Conservation (phyloP, 2,888 invertebrate genomes). For the Polia nebulosa region DNA sequence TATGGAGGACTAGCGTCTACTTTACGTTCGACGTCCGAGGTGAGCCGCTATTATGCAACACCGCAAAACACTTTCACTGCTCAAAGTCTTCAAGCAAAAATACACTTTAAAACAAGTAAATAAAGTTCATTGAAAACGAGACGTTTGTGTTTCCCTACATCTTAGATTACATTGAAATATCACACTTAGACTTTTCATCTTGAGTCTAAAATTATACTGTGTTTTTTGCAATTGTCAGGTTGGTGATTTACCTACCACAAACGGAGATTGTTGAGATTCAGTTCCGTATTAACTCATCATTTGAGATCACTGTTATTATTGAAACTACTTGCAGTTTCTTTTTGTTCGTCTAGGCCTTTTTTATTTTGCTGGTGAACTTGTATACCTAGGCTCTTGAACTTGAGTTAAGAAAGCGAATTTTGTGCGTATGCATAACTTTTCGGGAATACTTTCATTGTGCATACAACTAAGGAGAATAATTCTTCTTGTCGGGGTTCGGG, state of each 20-base stretch:
- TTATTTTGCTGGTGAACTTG: too few species aligned
- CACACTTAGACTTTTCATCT: constrained; percentile 49
- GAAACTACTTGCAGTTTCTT: constrained; percentile 44
- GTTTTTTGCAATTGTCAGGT: constrained; percentile 51
- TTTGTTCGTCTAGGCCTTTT: constrained; percentile 40
- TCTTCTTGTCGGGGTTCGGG: too few species aligned
- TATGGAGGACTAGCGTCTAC: constrained; percentile 69
- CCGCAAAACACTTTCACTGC: constrained; percentile 85
- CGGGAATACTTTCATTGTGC: neutral
- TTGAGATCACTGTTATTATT: constrained; percentile 43
- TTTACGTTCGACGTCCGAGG: constrained; percentile 77
- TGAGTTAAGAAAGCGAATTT: constrained; percentile 6
- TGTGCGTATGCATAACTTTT: neutral
- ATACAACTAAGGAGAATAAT: too few species aligned
- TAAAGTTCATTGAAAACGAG: constrained; percentile 35
- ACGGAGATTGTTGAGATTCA: constrained; percentile 60
- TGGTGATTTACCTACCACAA: constrained; percentile 49
- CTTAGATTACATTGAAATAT: constrained; percentile 61
- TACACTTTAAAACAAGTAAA: constrained; percentile 62
- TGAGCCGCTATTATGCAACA: constrained; percentile 83
- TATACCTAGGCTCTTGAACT: too few species aligned
- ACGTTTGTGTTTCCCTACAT: constrained; percentile 37
- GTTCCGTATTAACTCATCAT: constrained; percentile 65
- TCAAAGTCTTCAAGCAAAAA: constrained; percentile 70
- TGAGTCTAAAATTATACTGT: constrained; percentile 45